Conservation (phyloP, 1,140 invertebrate species). For the Pogonognathellus flavescens region DNA sequence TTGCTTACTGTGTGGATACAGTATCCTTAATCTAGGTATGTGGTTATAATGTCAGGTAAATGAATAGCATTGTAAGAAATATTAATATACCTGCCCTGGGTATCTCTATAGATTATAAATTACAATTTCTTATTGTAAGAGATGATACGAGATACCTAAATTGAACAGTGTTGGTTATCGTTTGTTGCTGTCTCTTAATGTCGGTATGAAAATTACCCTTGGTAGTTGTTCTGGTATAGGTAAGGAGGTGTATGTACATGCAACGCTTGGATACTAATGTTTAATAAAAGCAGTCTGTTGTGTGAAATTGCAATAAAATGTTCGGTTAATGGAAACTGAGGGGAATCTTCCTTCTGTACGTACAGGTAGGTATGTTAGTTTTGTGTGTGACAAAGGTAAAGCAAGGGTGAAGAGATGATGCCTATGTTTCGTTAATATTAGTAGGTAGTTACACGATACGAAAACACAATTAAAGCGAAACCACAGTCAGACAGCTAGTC, state of each 20-base stretch:
- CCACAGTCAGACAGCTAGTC: not conserved
- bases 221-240: not conserved
- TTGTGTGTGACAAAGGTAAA: slow-evolving; percentile 35
- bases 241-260: not conserved
- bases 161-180: not conserved
- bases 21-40: too few relatives aligned
- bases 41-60: too few relatives aligned
- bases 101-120: slow-evolving; percentile 23
- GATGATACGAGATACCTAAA: slow-evolving; percentile 13
- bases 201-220: not conserved
- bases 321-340: slow-evolving; percentile 14
- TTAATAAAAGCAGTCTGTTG: not conserved
- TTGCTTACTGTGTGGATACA: too few relatives aligned
- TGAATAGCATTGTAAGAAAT: too few relatives aligned
- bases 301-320: not conserved
- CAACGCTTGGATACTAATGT: not conserved
- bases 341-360: not conserved
- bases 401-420: slow-evolving; percentile 37
- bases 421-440: slow-evolving; percentile 23
- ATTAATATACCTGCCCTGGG: not conserved
- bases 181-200: not conserved
- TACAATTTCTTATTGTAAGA: slow-evolving; percentile 8
- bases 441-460: slow-evolving; percentile 38
- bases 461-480: slow-evolving; percentile 44
- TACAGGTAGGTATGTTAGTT: not conserved